phyloP scores from a whole-genome alignment of 2,113 vertebrate genomes.

The Proteles cristata region DNA sequence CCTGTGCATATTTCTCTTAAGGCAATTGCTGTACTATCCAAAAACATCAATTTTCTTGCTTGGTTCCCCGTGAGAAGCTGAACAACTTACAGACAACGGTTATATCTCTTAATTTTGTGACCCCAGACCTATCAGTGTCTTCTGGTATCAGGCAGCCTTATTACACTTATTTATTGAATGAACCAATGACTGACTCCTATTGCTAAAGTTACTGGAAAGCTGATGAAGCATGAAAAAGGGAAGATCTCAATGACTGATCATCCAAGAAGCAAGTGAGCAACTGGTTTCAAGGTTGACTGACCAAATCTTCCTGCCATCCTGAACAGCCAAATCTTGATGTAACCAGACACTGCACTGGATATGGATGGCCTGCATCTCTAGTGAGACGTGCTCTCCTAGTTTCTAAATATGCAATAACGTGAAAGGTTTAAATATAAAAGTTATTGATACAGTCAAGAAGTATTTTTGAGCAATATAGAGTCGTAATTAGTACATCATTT shows the following conservation, averaged over 20 bases:
- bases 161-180: not conserved
- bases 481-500: not conserved
- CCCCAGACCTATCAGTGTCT: not conserved
- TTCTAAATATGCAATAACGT: not conserved
- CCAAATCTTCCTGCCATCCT: not conserved
- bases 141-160: not conserved
- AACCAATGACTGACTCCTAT: not conserved
- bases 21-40: not conserved
- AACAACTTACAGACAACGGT: not conserved
- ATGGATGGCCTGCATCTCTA: not conserved
- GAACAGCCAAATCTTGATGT: not conserved
- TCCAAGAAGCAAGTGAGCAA: not conserved
- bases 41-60: not conserved
- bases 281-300: constrained; percentile 26
- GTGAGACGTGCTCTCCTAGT: not conserved
- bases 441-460: not conserved
- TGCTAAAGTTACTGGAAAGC: not conserved
- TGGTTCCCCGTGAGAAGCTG: not conserved
- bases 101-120: not conserved
- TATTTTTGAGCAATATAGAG: not conserved
- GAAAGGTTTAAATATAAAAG: not conserved
- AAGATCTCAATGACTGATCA: not conserved
- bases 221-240: not conserved
- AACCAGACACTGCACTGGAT: not conserved
- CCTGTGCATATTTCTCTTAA: not conserved